Base-by-base conservation (phyloP, 1,140 invertebrate species). In the Sycophila sp. region DNA sequence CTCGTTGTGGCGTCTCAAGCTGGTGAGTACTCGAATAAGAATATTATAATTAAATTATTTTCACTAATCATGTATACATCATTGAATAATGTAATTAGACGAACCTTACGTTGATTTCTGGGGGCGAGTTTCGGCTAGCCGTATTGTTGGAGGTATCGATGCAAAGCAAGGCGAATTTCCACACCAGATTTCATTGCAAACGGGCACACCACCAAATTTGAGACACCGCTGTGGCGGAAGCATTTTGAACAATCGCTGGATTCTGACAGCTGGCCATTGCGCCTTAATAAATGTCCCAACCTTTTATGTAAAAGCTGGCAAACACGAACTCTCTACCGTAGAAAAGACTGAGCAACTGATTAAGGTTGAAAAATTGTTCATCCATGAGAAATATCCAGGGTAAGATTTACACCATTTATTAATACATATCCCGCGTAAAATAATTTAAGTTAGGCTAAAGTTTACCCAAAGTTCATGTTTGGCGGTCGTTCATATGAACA, bases 301-400 rank as follows among this genome's bases (percentile, higher is more conserved):
- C 0, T 69, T 84, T 26, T 4, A 65, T 0, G 73, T 84, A 0
- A 78, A 78, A 40, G 82, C 76, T 36, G 84, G 83, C n/a, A 84
- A 83, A 38, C 69, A 80, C 19, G 51, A 66, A 5, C 63, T 85
- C 17, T 66, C 32, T 1, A 1, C 0, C 0, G 3, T 0, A 0
- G 87, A 89, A 40, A 68, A 42, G 0, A 78, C 70, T 13, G 87
- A 89, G 73, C 89, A 91, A 73, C 58, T 24, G 0, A 74, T 85
- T 15, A 2, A 34, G 10, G 83, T 90, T 2, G 72, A 73, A 0
- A 75, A 83, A 7, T 76, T 73, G n/a, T 80, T 82, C 53, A 69
- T 87, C 0, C 90, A 91, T 72, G 78, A 86, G n/a, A 63, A 79
- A 1, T 91, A 87, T 30, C 59, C 68, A 17, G 59, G 68, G 68